These are phyloP conservation scores for Prionace glauca DNA, from an alignment of 2,797 vertebrate species.

Conservation along the genomic window DNA sequence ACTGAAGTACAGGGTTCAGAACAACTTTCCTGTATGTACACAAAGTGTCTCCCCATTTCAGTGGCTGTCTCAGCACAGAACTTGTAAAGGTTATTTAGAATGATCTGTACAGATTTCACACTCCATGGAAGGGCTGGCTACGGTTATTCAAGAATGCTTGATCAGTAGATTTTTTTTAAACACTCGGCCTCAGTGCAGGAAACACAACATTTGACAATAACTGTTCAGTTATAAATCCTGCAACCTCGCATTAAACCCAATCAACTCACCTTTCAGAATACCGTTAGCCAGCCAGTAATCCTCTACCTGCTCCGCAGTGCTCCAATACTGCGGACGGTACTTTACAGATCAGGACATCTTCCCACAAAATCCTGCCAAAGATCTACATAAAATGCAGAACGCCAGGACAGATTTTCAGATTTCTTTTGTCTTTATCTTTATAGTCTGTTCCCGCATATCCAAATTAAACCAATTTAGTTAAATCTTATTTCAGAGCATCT, in stretches of 20 bases:
- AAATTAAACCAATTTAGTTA: not conserved
- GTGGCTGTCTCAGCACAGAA: not conserved
- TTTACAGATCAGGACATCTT: not conserved
- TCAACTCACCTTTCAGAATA: not conserved
- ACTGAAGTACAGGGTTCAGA: not conserved
- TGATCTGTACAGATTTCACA: not conserved
- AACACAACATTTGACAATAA: not conserved
- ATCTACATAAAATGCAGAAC: not conserved
- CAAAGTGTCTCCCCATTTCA: not conserved
- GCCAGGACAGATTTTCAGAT: not conserved
- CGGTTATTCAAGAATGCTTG: not conserved
- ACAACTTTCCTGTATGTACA: not conserved
- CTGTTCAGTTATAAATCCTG: not conserved
- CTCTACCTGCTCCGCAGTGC: not conserved
- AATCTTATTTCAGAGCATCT: not conserved
- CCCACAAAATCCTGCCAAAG: not conserved
- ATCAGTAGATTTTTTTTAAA: not conserved
- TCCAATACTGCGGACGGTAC: not conserved
- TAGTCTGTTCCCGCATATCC: not conserved
- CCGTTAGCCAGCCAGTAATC: not conserved
- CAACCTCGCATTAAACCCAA: not conserved
- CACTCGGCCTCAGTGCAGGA: not conserved
- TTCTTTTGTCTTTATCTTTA: constrained; percentile 4
- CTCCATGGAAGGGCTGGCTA: not conserved
- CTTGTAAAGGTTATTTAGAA: not conserved